phyloP scores from a whole-genome alignment of 2,888 invertebrate genomes.

The Spialia ferax region DNA sequence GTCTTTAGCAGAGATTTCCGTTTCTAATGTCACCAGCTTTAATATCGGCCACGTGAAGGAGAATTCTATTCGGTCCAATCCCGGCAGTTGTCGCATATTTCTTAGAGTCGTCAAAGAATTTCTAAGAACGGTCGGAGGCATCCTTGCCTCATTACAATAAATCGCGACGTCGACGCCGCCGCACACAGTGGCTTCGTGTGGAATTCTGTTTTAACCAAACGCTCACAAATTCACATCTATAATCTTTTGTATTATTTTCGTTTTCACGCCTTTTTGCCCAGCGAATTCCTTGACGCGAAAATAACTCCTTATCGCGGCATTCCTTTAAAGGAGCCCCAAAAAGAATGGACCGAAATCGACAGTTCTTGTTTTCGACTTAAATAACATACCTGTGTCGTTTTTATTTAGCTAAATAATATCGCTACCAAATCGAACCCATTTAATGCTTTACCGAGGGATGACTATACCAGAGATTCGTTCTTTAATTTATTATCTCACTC shows the following conservation, averaged over 20 bases:
- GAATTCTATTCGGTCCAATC: slow-evolving; percentile 49
- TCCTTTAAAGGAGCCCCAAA: slow-evolving; percentile 81
- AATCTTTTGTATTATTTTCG: slow-evolving; percentile 84
- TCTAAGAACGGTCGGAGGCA: slow-evolving; percentile 76
- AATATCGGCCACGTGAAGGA: slow-evolving; percentile 49
- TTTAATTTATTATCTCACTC: slow-evolving; percentile 15
- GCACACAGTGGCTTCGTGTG: slow-evolving; percentile 86
- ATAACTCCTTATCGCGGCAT: slow-evolving; percentile 85
- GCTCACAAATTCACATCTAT: slow-evolving; percentile 86
- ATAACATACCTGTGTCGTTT: slow-evolving; percentile 70
- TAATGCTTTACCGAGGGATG: slow-evolving; percentile 32
- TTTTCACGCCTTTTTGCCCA: slow-evolving; percentile 86
- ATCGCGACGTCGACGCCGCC: slow-evolving; percentile 79
- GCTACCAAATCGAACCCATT: slow-evolving; percentile 54
- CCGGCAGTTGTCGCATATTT: slow-evolving; percentile 62
- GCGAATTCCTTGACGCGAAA: slow-evolving; percentile 83
- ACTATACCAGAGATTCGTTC: background rate
- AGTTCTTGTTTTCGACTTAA: slow-evolving; percentile 75
- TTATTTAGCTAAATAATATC: slow-evolving; percentile 65
- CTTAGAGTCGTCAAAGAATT: slow-evolving; percentile 75
- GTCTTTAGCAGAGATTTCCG: too few species aligned
- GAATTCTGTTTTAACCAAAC: slow-evolving; percentile 86
- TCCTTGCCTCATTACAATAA: slow-evolving; percentile 82
- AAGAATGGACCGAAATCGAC: slow-evolving; percentile 69
- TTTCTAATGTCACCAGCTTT: background rate